Evolutionary conservation across 2,797 vertebrate species (phyloP).

Genomic region (Amazona ochrocephala): DNA sequence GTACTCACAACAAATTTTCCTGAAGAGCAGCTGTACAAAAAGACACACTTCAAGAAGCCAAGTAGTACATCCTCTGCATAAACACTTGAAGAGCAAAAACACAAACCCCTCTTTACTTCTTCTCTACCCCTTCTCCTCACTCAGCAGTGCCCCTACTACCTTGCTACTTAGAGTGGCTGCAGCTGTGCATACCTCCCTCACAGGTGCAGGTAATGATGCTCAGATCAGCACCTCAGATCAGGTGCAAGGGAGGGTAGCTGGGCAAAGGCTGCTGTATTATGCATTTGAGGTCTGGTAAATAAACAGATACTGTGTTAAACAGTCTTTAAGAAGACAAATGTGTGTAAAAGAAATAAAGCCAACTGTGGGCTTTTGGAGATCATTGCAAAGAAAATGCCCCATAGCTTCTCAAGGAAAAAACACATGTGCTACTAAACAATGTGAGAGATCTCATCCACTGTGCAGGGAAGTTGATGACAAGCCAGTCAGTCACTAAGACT

Average conservation of each 20-base stretch:
- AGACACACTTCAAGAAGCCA: not conserved
- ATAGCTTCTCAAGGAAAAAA: not conserved
- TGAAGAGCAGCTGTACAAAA: not conserved
- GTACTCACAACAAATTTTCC: not conserved
- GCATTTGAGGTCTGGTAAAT: not conserved
- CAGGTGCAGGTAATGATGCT: not conserved
- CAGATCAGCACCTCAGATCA: not conserved
- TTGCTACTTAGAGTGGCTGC: not conserved
- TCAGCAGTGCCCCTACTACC: not conserved
- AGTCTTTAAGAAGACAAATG: not conserved
- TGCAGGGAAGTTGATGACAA: not conserved
- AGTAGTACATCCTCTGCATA: fast-evolving
- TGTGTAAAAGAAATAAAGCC: not conserved
- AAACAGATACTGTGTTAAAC: not conserved
- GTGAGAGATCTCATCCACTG: not conserved
- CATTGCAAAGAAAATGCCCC: not conserved
- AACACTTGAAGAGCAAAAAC: not conserved
- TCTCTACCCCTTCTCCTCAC: not conserved
- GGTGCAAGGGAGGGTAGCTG: fast-evolving
- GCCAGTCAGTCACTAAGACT: not conserved
- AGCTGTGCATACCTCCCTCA: not conserved
- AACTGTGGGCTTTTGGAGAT: not conserved
- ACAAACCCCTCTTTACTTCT: fast-evolving
- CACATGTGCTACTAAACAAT: not conserved
- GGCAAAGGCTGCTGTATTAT: not conserved